Evolutionary conservation across 23 tunicate species (phyloP), one percentile per base, ranked within the genome.

Genomic region (Trididemnum miniatum): DNA sequence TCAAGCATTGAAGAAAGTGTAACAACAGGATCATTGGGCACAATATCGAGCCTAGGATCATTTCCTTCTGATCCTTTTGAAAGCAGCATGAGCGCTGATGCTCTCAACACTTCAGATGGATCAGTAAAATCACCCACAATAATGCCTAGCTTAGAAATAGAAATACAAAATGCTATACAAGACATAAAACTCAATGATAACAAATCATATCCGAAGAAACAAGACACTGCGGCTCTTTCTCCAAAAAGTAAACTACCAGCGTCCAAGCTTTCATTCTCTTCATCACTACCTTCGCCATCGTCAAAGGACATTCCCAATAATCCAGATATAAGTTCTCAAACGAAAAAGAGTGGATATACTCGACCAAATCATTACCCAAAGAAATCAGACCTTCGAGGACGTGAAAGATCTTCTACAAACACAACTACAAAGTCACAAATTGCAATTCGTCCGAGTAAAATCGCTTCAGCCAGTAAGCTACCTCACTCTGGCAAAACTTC

Each of bases 41-140:
- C 91, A 26, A 71, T 78, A 37, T 87, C 91, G n/a, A 87, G 91
- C 51, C 63, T 87, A 34, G 91, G 86, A 31, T 87, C 91, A 20
- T 50, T 81, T 72, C 91, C 86, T 32, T 87, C 91, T 7, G 86
- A 87, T 38, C 76, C 77, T 22, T 7, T 86, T 29, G 81, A 22
- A 35, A 37, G 79, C 33, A 39, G 31, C 20, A 39, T 36, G 26
- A 77, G 67, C 38, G 71, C 34, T 82, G 89, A 85, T 59, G 77
- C 65, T 31, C 74, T 12, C 26, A 62, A 62, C 27, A 25, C 67
- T 20, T 62, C 67, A 25, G 15, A 12, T 7, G 54, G 54, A 7
- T 44, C 54, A 9, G 9, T 44, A 15, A 15, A 44, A 15, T 44
- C 54, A 44, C 54, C 54, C 9, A 7, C 54, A 7, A 44, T 7